phyloP scores from a whole-genome alignment of 2,113 vertebrate genomes.

The Indicator indicator region DNA sequence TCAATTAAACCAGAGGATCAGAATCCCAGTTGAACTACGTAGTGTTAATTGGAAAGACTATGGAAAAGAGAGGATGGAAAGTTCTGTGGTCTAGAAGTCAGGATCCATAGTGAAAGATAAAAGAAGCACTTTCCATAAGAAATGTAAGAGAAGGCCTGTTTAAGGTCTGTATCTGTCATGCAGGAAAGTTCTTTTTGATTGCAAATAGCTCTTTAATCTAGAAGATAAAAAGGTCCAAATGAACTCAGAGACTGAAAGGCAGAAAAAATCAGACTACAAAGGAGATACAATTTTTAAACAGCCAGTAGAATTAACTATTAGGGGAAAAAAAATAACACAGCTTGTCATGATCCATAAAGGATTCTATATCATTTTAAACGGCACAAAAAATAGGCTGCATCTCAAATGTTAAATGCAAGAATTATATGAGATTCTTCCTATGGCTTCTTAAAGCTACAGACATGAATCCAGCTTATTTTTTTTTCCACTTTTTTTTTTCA shows the following conservation, averaged over 20 bases:
- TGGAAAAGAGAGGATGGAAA: neutral
- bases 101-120: neutral
- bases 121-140: neutral
- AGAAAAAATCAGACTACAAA: slow-evolving; percentile 5
- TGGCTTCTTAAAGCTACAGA: neutral
- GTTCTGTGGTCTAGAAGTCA: neutral
- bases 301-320: neutral
- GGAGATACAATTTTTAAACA: neutral
- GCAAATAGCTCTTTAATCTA: slow-evolving; percentile 5
- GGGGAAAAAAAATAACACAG: neutral
- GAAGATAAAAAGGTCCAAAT: slow-evolving; percentile 20
- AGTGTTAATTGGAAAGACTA: neutral
- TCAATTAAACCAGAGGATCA: neutral
- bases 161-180: neutral
- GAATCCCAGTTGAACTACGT: neutral
- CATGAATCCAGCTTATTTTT: neutral
- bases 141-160: neutral
- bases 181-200: neutral
- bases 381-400: neutral
- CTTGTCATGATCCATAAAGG: neutral
- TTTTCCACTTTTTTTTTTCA: neutral
- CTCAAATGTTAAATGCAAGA: neutral
- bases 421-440: neutral
- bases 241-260: neutral
- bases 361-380: neutral